Evolutionary conservation across 2,113 vertebrate genomes (phyloP).

Genomic region (Phalacrocorax brasilianus): DNA sequence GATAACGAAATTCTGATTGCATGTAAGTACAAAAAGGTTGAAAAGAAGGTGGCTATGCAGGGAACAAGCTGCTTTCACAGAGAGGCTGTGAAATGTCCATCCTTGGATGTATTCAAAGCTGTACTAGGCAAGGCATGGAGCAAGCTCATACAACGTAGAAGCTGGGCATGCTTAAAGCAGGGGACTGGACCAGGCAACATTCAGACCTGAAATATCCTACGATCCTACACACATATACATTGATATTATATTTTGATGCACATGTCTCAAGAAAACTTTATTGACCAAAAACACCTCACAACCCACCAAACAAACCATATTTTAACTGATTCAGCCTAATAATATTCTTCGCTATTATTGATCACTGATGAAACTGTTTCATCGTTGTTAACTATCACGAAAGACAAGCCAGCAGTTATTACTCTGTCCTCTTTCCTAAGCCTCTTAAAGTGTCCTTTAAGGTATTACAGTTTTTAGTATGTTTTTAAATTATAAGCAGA

Average conservation of each 20-base stretch:
- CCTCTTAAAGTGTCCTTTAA: background rate
- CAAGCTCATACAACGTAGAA: background rate
- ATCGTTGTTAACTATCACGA: background rate
- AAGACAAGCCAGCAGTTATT: background rate
- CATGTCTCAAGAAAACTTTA: background rate
- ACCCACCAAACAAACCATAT: background rate
- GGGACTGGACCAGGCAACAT: background rate
- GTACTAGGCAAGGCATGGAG: background rate
- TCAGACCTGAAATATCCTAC: background rate
- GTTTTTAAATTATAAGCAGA: background rate
- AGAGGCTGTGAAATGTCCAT: background rate
- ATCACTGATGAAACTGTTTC: background rate
- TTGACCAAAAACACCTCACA: background rate
- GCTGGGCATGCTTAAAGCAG: background rate
- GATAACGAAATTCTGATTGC: background rate
- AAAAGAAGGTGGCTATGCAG: background rate
- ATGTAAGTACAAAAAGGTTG: background rate
- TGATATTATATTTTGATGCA: background rate
- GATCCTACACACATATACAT: background rate
- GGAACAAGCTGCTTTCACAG: background rate
- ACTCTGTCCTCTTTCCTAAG: background rate
- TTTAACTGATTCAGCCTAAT: background rate
- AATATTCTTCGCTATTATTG: background rate
- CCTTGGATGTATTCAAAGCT: background rate
- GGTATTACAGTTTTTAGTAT: background rate